Base-by-base conservation (phyloP, 2,888 invertebrate species). In the Troilus luridus region DNA sequence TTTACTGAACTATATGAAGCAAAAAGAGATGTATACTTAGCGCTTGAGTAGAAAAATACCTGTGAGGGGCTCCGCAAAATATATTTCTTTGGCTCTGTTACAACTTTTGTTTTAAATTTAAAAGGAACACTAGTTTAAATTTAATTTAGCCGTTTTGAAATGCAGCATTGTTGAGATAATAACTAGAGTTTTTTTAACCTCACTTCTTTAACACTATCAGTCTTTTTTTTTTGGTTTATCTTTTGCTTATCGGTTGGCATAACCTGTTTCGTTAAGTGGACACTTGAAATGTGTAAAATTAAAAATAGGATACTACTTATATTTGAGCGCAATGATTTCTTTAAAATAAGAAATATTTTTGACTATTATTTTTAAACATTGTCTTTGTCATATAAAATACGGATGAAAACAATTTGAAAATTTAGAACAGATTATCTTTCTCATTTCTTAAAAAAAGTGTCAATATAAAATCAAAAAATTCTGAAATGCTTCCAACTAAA, bases 81-180 rank as follows among this genome's bases (percentile, higher is more conserved):
- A 58, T n/a, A 85, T 85, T 85, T 58, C 11, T 8, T 85, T 85
- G 85, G 85, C 85, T 56, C 85, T n/a, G 56, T 85, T 11, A 85
- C 85, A 85, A 85, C 5, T 6, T 12, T 85, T 54, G 56, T 85
- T 85, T 85, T 85, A 85, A 85, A 85, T 85, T 85, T 85, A 85
- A 85, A 85, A 58, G n/a, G 10, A 85, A 85, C 56, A 85, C 21
- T 56, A 85, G 56, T 11, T 85, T 27, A 19, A 77, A 41, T 14
- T 77, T 41, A 77, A 77, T 77, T 77, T 77, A 77, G 72, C 27
- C 17, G 27, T 77, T 77, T 77, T 77, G 41, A 41, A 77, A 77
- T 77, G 41, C 41, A 77, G 72, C 19, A 77, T 77, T 77, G 72
- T 77, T 27, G 41, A 77, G 72, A 41, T 41, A 77, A 77, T 77